Evolutionary conservation across 2,797 vertebrate genomes (phyloP).

Genomic region (Sebastiscus tertius): DNA sequence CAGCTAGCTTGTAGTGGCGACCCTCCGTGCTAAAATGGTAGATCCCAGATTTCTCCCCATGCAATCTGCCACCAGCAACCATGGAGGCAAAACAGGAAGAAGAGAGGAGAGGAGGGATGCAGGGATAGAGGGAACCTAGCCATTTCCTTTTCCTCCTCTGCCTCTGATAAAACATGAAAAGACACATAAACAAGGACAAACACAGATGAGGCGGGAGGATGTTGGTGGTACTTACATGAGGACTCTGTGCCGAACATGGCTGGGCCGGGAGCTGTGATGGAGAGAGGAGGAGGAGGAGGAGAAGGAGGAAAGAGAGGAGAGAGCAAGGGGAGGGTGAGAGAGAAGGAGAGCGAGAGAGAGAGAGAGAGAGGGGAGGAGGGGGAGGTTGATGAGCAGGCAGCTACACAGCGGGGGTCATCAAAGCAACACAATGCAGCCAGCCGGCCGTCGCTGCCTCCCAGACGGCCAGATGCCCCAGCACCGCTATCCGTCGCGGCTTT

Average conservation of each 20-base stretch:
- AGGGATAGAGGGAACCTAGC: conserved; percentile 37
- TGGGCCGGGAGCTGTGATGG: conserved; percentile 91
- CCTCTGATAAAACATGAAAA: conserved; percentile 16
- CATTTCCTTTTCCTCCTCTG: conserved; percentile 4
- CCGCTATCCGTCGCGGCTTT: conserved; percentile 33
- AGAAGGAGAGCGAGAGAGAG: conserved; percentile 61
- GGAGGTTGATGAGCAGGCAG: conserved; percentile 88
- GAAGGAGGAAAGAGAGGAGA: conserved; percentile 66
- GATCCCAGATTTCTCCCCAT: conserved; percentile 65
- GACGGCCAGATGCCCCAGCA: conserved; percentile 69
- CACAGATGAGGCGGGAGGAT: conserved; percentile 59
- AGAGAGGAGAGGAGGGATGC: conserved; percentile 46
- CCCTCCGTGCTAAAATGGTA: conserved; percentile 79
- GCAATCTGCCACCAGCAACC: conserved; percentile 68
- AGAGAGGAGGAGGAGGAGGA: conserved; percentile 72
- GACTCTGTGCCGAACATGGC: conserved; percentile 99
- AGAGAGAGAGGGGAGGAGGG: conserved; percentile 66
- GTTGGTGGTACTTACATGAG: conserved; percentile 95
- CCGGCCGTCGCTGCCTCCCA: conserved; percentile 83
- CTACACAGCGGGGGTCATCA: conserved; percentile 95
- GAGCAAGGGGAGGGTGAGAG: conserved; percentile 61
- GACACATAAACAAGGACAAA: conserved; percentile 35
- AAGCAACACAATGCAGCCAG: conserved; percentile 93
- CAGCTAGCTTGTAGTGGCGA: conserved; percentile 61
- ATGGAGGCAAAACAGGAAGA: conserved; percentile 72